phyloP scores from a whole-genome alignment of 2,113 vertebrate species.

The Oreochromis aureus region DNA sequence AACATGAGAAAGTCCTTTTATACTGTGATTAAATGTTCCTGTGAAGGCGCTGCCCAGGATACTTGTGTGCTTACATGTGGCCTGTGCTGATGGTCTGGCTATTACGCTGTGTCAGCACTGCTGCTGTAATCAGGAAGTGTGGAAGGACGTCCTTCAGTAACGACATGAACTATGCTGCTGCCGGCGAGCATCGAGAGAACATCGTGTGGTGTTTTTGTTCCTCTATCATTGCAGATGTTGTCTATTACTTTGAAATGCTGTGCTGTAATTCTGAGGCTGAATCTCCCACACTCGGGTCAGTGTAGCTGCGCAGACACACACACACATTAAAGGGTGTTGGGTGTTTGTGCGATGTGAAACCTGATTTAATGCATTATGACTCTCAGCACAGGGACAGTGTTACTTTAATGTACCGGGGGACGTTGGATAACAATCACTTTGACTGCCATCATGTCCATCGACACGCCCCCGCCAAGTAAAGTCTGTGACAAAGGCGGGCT shows the following conservation, averaged over 20 bases:
- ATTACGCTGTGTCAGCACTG: background rate
- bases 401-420: background rate
- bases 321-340: background rate
- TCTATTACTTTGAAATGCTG: rapidly evolving
- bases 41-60: background rate
- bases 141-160: background rate
- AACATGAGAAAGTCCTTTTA: background rate
- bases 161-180: background rate
- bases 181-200: background rate
- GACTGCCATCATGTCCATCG: rapidly evolving
- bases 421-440: background rate
- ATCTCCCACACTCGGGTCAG: background rate
- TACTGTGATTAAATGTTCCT: background rate
- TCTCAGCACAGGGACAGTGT: background rate
- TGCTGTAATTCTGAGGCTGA: background rate
- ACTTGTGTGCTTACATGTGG: background rate
- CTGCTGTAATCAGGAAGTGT: background rate
- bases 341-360: background rate
- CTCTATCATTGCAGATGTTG: background rate
- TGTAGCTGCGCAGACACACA: background rate
- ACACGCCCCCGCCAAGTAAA: background rate
- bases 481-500: background rate
- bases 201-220: background rate
- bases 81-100: background rate
- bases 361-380: background rate